A percentile compares a stretch with the other conserved stretches of the same genome.
These are phyloP conservation scores for Acomys russatus DNA, from an alignment of 2,797 vertebrate species.

Conservation along the genomic window DNA sequence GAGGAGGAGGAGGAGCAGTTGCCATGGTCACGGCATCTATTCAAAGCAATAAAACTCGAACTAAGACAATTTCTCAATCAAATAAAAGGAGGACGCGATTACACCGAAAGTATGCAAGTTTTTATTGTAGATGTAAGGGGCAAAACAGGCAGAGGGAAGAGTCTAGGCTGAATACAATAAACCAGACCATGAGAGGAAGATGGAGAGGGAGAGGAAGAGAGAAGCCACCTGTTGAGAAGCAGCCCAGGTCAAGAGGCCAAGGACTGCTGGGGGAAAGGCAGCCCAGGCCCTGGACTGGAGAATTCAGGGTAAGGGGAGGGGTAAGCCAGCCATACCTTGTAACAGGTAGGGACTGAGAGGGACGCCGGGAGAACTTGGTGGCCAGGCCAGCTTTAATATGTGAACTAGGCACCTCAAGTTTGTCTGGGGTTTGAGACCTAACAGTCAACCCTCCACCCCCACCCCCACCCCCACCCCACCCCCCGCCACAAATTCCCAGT, in stretches of 20 bases:
- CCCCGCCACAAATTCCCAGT: background rate
- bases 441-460: background rate
- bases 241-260: background rate
- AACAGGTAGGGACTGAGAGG: background rate
- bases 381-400: background rate
- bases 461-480: too few species aligned
- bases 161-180: background rate
- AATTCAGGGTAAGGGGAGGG: background rate
- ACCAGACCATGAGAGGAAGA: rapidly evolving
- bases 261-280: background rate
- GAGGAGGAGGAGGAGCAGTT: background rate
- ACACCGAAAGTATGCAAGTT: too few species aligned
- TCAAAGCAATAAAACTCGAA: background rate
- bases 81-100: background rate
- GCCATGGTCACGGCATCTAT: background rate
- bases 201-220: background rate
- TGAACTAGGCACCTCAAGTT: too few species aligned
- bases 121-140: background rate
- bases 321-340: background rate
- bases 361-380: background rate
- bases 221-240: background rate
- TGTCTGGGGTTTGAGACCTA: background rate
- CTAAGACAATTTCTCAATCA: background rate
- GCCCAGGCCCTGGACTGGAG: background rate
- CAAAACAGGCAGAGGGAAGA: background rate